phyloP scores from a whole-genome alignment of 2,888 invertebrate species.

The Phytoseiulus persimilis region DNA sequence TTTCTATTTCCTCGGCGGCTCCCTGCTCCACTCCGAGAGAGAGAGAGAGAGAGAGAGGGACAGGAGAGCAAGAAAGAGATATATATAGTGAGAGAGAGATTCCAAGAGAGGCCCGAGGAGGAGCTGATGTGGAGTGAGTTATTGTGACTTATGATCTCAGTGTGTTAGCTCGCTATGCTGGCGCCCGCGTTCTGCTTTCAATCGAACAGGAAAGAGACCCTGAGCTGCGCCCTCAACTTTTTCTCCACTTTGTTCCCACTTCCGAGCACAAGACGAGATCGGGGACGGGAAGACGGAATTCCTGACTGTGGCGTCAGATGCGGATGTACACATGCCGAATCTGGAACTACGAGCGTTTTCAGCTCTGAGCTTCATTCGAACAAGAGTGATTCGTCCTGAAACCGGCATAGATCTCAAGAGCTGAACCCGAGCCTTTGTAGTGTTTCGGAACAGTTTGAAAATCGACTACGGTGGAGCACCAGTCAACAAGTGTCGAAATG shows the following conservation, averaged over 20 bases:
- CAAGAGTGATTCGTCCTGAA: no score
- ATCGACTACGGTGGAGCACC: no score
- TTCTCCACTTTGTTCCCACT: neutral
- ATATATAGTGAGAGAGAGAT: no score
- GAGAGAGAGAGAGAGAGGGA: no score
- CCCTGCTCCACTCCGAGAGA: neutral
- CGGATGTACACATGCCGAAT: neutral
- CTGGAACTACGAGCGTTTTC: no score
- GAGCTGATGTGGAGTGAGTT: neutral
- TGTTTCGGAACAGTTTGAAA: no score
- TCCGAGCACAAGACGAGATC: neutral
- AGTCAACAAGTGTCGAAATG: no score
- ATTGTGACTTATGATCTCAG: neutral
- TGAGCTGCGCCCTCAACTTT: neutral
- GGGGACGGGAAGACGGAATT: neutral
- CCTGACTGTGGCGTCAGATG: neutral
- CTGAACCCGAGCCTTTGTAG: no score
- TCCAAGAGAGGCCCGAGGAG: no score
- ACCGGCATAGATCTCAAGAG: no score
- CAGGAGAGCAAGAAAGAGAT: no score
- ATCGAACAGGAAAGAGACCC: neutral
- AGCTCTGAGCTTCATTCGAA: no score
- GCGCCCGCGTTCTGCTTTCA: neutral
- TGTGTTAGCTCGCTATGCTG: neutral
- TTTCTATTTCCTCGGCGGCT: neutral